A percentile compares a stretch with the other conserved stretches of the same genome.
Evolutionary conservation across 2,888 invertebrate species (phyloP).

Genomic region (Ophioninae sp.): DNA sequence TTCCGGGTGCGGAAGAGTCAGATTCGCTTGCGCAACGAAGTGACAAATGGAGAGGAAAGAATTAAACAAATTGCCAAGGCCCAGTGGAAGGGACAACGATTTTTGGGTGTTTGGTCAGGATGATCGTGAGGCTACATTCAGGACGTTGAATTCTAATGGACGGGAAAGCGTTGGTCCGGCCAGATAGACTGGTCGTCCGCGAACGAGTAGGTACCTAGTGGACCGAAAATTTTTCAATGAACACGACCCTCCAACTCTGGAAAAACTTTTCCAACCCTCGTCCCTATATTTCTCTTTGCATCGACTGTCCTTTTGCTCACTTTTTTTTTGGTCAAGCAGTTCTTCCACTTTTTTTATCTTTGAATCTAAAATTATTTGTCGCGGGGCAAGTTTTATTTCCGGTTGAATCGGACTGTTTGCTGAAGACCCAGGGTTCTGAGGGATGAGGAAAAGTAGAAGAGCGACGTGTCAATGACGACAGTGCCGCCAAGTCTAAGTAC

Average conservation of each 20-base stretch:
- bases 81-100: constrained; percentile 18
- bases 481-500: neutral
- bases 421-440: constrained; percentile 41
- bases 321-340: constrained; percentile 27
- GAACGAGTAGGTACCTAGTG: constrained; percentile 62
- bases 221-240: constrained; percentile 61
- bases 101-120: constrained; percentile 23
- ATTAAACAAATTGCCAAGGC: neutral
- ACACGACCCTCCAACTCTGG: constrained; percentile 42
- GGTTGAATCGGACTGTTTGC: constrained; percentile 49
- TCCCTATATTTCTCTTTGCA: constrained; percentile 15
- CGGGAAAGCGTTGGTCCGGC: constrained; percentile 45
- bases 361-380: constrained; percentile 58
- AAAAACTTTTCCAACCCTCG: constrained; percentile 47
- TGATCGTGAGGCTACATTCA: constrained; percentile 42
- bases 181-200: constrained; percentile 54
- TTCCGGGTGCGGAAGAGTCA: neutral
- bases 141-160: constrained; percentile 54
- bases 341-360: constrained; percentile 12
- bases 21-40: no score
- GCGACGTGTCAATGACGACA: neutral
- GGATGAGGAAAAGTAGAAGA: constrained; percentile 4
- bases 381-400: constrained; percentile 53
- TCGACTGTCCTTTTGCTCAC: neutral
- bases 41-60: neutral